Conservation (phyloP, 1,140 invertebrate genomes). For the Armadillidium nasatum region DNA sequence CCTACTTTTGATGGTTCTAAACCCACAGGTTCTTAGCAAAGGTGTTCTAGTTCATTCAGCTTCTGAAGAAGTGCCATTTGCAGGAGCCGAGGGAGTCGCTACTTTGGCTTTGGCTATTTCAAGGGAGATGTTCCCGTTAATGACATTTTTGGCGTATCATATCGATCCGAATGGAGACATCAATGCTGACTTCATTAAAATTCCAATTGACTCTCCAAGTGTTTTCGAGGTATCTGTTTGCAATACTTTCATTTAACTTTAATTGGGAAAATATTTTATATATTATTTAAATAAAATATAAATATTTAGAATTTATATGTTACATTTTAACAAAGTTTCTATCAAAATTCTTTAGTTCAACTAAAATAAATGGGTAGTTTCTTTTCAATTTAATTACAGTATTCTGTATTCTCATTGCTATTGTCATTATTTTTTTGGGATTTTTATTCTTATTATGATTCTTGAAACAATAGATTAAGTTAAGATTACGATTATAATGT, state of each 20-base stretch:
- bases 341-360: too few relatives aligned
- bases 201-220: slow-evolving; percentile 56
- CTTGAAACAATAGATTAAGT: too few relatives aligned
- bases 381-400: too few relatives aligned
- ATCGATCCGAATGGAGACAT: slow-evolving; percentile 53
- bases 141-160: slow-evolving; percentile 57
- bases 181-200: slow-evolving; percentile 55
- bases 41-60: slow-evolving; percentile 50
- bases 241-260: slow-evolving; percentile 18
- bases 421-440: too few relatives aligned
- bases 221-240: slow-evolving; percentile 50
- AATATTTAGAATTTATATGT: too few relatives aligned
- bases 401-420: too few relatives aligned
- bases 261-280: not conserved
- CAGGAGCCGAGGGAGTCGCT: slow-evolving; percentile 46
- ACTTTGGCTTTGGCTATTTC: slow-evolving; percentile 52
- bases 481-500: too few relatives aligned
- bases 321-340: too few relatives aligned
- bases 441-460: too few relatives aligned
- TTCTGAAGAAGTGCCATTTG: slow-evolving; percentile 46
- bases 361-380: too few relatives aligned
- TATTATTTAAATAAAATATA: too few relatives aligned
- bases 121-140: slow-evolving; percentile 57
- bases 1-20: too few relatives aligned
- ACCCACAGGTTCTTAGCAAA: slow-evolving; percentile 51